Evolutionary conservation across 2,797 vertebrate genomes (phyloP), one percentile per base, ranked within the genome.

Genomic region (Falco naumanni): DNA sequence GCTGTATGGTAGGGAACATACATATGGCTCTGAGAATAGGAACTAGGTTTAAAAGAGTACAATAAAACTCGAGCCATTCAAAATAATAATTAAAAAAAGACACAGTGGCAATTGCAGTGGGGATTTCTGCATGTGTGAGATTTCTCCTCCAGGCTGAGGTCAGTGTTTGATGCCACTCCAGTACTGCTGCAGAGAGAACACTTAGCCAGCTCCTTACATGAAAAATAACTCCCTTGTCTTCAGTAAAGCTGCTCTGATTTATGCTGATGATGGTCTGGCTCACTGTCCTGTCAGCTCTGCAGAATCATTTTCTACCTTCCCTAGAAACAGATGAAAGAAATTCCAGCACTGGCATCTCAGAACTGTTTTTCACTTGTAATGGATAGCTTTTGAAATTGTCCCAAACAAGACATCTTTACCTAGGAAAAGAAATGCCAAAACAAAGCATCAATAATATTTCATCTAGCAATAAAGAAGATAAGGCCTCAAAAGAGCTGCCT

Each of bases 321-420:
- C 66, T 81, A 47, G 37, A 88, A 91, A 60, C 9, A 76, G 29
- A 63, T 88, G 61, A 93, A 93, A 87, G 72, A 53, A 88, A 66
- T 85, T 61, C 61, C 48, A 95, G 57, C 18, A 33, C 10, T 63
- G 51, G 31, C 65, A 74, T 56, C 51, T 75, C 10, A 4, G 47
- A 50, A 80, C 34, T 2, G 1, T 47, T 92, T 93, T 89, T 85
- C 76, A 80, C 53, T 89, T 75, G 18, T 74, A 65, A 89, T 56
- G 53, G 43, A 90, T 84, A 43, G 75, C 70, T 96, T 89, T 61
- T 93, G 90, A 92, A 92, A 93, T 66, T 82, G 65, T 33, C 81
- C 63, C 54, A 85, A 92, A 81, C 75, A 89, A 89, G 66, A 71
- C 50, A 87, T 68, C 33, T 84, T 94, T 84, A 87, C 59, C 37